Conservation (phyloP, 2,888 invertebrate genomes). For the Trissoscelio sp. region DNA sequence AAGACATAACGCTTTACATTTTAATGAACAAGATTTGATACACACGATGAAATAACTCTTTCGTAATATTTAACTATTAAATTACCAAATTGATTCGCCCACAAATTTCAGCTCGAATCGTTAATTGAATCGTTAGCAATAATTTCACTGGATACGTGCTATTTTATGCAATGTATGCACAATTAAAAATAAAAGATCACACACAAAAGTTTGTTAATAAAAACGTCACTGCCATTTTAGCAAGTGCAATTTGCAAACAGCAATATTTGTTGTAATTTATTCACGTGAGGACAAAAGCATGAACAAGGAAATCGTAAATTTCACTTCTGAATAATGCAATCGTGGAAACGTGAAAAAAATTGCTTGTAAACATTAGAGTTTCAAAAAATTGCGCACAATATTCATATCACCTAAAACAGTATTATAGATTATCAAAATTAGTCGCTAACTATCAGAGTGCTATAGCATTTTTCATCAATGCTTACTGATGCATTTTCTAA, state of each 20-base stretch:
- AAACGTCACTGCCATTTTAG: slow-evolving; percentile 1
- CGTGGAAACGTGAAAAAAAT: background rate
- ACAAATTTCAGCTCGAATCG: background rate
- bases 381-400: background rate
- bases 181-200: background rate
- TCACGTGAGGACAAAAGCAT: background rate
- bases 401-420: background rate
- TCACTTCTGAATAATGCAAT: slow-evolving; percentile 20
- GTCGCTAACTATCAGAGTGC: slow-evolving; percentile 10
- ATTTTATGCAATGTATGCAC: background rate
- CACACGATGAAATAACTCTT: slow-evolving; percentile 14
- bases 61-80: slow-evolving; percentile 20
- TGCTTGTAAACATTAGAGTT: background rate
- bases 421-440: slow-evolving; percentile 29
- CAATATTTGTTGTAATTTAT: slow-evolving; percentile 13
- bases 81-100: slow-evolving; percentile 13
- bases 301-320: slow-evolving; percentile 28
- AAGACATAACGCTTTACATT: slow-evolving; percentile 34
- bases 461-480: slow-evolving; percentile 38
- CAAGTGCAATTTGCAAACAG: slow-evolving; percentile 7
- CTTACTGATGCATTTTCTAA: slow-evolving; percentile 44
- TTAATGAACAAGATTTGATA: slow-evolving; percentile 43
- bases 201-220: background rate
- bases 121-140: slow-evolving; percentile 1
- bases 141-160: background rate